Conservation (phyloP, 2,888 invertebrate species). For the Theretra japonica region DNA sequence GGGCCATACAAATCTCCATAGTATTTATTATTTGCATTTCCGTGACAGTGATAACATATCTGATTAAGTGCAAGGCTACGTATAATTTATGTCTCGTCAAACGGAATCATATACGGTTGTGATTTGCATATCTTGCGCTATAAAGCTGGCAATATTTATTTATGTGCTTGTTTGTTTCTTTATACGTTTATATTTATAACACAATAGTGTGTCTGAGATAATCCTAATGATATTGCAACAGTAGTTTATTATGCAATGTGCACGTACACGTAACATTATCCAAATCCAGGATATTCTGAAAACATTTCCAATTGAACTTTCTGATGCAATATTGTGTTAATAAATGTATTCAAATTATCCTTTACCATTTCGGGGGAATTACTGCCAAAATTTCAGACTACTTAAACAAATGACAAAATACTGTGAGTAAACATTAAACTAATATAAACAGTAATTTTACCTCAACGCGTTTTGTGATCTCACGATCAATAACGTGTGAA, state of each 20-base stretch:
- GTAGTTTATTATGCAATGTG: not conserved
- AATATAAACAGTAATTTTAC: not conserved
- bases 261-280: no score
- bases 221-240: not conserved
- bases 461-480: not conserved
- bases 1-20: conserved; percentile 23
- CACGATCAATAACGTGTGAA: not conserved
- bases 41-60: conserved; percentile 23
- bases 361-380: no score
- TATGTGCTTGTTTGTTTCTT: not conserved
- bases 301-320: no score
- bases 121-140: not conserved
- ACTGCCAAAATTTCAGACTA: no score
- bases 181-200: not conserved
- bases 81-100: conserved; percentile 17
- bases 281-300: no score
- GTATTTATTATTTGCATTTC: conserved; percentile 28
- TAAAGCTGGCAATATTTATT: not conserved
- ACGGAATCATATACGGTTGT: conserved; percentile 1
- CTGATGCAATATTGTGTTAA: no score
- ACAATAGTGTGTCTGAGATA: not conserved
- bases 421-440: not conserved
- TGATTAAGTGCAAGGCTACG: conserved; percentile 17
- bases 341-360: no score
- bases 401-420: not conserved